Conservation (phyloP, 1,140 invertebrate genomes). For the Myzus persicae region DNA sequence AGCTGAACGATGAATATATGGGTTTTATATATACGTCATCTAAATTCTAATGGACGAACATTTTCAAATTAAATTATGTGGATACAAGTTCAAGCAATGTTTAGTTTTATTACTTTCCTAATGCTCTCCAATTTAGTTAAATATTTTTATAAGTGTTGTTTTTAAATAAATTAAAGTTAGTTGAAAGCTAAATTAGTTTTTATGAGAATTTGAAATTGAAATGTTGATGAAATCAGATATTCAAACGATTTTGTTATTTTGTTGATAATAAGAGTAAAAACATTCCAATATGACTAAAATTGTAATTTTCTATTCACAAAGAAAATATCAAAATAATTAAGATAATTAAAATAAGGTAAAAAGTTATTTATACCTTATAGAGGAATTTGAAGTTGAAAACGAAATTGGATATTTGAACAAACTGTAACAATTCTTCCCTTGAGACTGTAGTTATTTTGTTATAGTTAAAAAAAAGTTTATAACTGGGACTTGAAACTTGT, state of each 20-base stretch:
- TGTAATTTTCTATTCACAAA: neutral
- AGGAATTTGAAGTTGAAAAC: neutral
- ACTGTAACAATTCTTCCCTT: neutral
- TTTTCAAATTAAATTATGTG: too few relatives aligned
- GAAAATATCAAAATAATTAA: neutral
- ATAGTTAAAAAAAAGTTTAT: neutral
- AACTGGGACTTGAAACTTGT: too few relatives aligned
- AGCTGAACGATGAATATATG: neutral
- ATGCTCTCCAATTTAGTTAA: too few relatives aligned
- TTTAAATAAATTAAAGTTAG: too few relatives aligned
- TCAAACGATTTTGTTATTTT: neutral
- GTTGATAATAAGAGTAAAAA: neutral
- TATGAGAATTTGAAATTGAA: too few relatives aligned
- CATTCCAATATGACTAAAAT: neutral
- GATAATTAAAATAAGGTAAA: neutral
- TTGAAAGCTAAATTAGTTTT: too few relatives aligned
- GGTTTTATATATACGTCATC: too few relatives aligned
- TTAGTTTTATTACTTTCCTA: too few relatives aligned
- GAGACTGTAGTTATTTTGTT: neutral
- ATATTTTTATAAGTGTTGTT: too few relatives aligned
- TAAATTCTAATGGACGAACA: too few relatives aligned
- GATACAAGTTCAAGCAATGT: too few relatives aligned
- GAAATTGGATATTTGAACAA: neutral
- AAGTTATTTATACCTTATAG: neutral
- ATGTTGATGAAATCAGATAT: too few relatives aligned